Evolutionary conservation across 2,797 vertebrate genomes (phyloP).

Genomic region (Harpagifer antarcticus): DNA sequence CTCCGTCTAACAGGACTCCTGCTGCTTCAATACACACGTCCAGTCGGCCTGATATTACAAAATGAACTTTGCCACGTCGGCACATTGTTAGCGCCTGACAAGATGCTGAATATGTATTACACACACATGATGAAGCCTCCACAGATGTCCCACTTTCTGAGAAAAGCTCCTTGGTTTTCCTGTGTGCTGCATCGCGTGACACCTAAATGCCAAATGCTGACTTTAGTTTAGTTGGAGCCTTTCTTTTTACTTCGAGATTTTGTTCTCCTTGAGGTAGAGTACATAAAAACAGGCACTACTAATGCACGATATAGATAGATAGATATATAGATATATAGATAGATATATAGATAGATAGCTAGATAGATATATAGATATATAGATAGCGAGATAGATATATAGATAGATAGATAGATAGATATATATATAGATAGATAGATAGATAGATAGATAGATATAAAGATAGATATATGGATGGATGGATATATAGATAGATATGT

Average conservation of each 20-base stretch:
- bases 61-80: slow-evolving; percentile 58
- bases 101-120: slow-evolving; percentile 68
- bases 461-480: too few species aligned
- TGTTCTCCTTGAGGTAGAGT: neutral
- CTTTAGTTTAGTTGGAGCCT: neutral
- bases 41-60: slow-evolving; percentile 39
- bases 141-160: slow-evolving; percentile 66
- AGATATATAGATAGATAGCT: too few species aligned
- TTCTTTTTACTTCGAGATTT: neutral
- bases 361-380: too few species aligned
- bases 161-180: slow-evolving; percentile 13
- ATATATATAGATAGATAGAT: too few species aligned
- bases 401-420: too few species aligned
- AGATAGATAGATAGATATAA: too few species aligned
- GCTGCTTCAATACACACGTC: slow-evolving; percentile 41
- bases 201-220: slow-evolving; percentile 29
- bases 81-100: slow-evolving; percentile 62
- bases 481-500: too few species aligned
- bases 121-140: slow-evolving; percentile 45
- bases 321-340: too few species aligned
- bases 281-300: neutral
- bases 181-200: slow-evolving; percentile 28
- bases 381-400: too few species aligned
- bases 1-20: slow-evolving; percentile 36
- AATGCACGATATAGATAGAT: neutral